Conservation (phyloP, 1,140 invertebrate species). For the Penaeus chinensis region DNA sequence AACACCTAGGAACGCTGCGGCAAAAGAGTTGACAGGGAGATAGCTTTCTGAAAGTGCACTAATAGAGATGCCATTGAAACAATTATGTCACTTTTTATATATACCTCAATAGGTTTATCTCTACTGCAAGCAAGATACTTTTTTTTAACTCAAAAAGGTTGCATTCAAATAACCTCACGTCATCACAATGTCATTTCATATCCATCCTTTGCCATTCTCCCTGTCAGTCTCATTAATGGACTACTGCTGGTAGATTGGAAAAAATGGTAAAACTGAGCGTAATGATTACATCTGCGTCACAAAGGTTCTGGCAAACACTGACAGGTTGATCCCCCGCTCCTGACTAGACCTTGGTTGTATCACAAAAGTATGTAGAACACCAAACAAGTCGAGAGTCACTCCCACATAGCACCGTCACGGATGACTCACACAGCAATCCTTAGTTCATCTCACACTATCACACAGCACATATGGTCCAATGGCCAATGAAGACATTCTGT, state of each 20-base stretch:
- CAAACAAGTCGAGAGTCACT: conserved; percentile 61
- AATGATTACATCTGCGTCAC: conserved; percentile 60
- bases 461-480: conserved; percentile 57
- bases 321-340: conserved; percentile 58
- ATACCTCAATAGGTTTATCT: not conserved
- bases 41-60: conserved; percentile 45
- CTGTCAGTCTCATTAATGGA: conserved; percentile 51
- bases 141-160: not conserved
- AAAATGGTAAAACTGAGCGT: conserved; percentile 55
- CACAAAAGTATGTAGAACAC: conserved; percentile 58
- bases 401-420: conserved; percentile 60
- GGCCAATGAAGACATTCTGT: conserved; percentile 50
- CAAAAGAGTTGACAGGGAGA: conserved; percentile 56
- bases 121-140: not conserved
- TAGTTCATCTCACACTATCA: conserved; percentile 56
- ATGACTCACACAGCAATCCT: conserved; percentile 60
- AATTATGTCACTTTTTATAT: too few species aligned
- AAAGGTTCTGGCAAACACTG: conserved; percentile 49
- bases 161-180: not conserved
- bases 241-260: conserved; percentile 45
- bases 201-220: conserved; percentile 11
- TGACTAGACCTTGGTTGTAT: conserved; percentile 59
- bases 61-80: conserved; percentile 15
- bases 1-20: conserved; percentile 58
- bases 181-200: not conserved